Evolutionary conservation across 2,888 invertebrate species (phyloP).

Genomic region (Rhogogaster chlorosoma): DNA sequence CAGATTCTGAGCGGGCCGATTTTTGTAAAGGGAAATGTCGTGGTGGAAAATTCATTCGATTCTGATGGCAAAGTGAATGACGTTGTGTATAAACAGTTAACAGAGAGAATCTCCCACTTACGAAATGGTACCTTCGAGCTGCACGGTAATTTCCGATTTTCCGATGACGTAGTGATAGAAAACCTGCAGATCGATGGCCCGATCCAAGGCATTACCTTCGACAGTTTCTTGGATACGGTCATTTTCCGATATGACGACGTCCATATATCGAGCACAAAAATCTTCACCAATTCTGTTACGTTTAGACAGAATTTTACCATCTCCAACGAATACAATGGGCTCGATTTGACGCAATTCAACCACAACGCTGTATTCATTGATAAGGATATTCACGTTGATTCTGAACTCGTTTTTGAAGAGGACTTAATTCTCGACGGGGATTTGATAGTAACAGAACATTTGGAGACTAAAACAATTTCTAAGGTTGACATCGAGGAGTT

Average conservation of each 20-base stretch:
- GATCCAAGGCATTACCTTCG: slow-evolving; percentile 58
- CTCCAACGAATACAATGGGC: slow-evolving; percentile 62
- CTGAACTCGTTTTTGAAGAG: slow-evolving; percentile 62
- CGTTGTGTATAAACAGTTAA: slow-evolving; percentile 56
- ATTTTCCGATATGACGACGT: slow-evolving; percentile 60
- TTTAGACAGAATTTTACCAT: slow-evolving; percentile 60
- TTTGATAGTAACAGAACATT: slow-evolving; percentile 59
- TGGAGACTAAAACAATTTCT: slow-evolving; percentile 61
- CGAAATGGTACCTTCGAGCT: slow-evolving; percentile 56
- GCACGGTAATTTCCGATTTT: slow-evolving; percentile 60
- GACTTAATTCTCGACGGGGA: slow-evolving; percentile 59
- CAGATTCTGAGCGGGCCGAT: slow-evolving; percentile 65
- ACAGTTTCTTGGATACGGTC: slow-evolving; percentile 59
- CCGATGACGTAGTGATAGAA: slow-evolving; percentile 54
- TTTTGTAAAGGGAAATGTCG: slow-evolving; percentile 63
- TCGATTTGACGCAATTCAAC: slow-evolving; percentile 64
- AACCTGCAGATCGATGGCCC: slow-evolving; percentile 58
- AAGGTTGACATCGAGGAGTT: slow-evolving; percentile 63
- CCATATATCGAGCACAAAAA: slow-evolving; percentile 62
- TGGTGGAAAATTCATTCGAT: slow-evolving; percentile 61
- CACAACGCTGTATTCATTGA: slow-evolving; percentile 64
- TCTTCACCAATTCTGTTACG: slow-evolving; percentile 61
- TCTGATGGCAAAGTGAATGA: slow-evolving; percentile 61
- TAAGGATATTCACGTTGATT: slow-evolving; percentile 57
- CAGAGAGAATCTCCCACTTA: slow-evolving; percentile 56